phyloP scores from a whole-genome alignment of 2,797 vertebrate genomes.

The Clarias platycephalus region DNA sequence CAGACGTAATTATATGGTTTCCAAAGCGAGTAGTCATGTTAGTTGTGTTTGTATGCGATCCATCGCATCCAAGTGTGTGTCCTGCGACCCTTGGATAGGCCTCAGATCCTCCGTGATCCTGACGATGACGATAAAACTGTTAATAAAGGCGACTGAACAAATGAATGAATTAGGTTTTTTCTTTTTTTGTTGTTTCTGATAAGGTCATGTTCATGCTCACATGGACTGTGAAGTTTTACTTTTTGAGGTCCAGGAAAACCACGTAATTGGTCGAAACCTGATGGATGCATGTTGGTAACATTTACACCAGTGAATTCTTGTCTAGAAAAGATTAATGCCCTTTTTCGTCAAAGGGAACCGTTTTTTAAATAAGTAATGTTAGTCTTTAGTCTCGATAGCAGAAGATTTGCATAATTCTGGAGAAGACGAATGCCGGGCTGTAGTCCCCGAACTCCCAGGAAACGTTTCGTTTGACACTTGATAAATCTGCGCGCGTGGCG shows the following conservation, averaged over 20 bases:
- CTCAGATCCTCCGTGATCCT: background rate
- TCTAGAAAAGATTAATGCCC: constrained; percentile 2
- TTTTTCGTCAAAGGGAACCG: background rate
- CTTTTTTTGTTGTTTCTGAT: background rate
- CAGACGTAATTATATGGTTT: background rate
- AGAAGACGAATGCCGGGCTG: constrained; percentile 12
- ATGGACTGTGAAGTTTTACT: background rate
- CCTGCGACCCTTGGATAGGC: background rate
- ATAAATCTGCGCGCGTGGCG: constrained; percentile 13
- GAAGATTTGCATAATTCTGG: constrained; percentile 22
- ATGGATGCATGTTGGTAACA: background rate
- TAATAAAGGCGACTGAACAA: background rate
- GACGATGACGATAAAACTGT: background rate
- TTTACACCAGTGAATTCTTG: constrained; percentile 10
- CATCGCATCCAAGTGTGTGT: background rate
- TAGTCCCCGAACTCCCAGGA: constrained; percentile 19
- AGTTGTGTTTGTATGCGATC: background rate
- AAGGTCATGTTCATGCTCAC: background rate
- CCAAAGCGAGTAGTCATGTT: background rate
- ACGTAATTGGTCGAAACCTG: background rate
- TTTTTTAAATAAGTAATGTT: constrained; percentile 14
- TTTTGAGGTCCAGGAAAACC: background rate
- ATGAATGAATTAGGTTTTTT: background rate
- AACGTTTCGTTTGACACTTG: constrained; percentile 17
- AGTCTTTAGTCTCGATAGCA: background rate